Evolutionary conservation across 1,140 invertebrate species (phyloP).

Genomic region (Nomia melanderi): DNA sequence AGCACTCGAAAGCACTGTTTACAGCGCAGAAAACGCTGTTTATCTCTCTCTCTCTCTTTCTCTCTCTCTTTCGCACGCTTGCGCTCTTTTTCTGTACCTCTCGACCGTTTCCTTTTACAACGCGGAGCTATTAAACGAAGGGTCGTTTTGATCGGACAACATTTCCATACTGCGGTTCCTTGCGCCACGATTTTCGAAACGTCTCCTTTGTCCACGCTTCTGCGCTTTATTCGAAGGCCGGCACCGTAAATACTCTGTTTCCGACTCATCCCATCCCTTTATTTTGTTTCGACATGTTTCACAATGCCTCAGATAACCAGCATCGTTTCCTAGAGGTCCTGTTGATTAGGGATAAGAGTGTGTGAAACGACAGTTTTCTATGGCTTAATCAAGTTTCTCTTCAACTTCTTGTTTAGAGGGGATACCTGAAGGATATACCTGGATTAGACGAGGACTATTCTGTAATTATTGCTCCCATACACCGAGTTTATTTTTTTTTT

Average conservation of each 20-base stretch:
- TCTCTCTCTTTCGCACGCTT: no score
- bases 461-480: not conserved
- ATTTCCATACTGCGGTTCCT: slow-evolving; percentile 19
- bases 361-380: not conserved
- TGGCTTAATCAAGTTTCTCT: not conserved
- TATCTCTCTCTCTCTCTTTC: no score
- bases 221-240: not conserved
- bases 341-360: not conserved
- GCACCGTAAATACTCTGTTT: slow-evolving; percentile 17
- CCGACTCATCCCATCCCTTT: not conserved
- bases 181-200: not conserved
- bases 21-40: not conserved
- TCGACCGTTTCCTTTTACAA: not conserved
- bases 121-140: not conserved
- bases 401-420: no score
- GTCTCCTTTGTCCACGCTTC: not conserved
- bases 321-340: not conserved
- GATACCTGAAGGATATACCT: not conserved
- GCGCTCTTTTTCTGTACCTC: no score
- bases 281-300: not conserved
- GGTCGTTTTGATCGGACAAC: not conserved
- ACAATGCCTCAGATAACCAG: not conserved
- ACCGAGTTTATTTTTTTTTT: not conserved
- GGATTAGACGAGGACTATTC: not conserved
- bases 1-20: not conserved